phyloP scores from a whole-genome alignment of 92 coral and sea anemone species.

The Metridium senile region DNA sequence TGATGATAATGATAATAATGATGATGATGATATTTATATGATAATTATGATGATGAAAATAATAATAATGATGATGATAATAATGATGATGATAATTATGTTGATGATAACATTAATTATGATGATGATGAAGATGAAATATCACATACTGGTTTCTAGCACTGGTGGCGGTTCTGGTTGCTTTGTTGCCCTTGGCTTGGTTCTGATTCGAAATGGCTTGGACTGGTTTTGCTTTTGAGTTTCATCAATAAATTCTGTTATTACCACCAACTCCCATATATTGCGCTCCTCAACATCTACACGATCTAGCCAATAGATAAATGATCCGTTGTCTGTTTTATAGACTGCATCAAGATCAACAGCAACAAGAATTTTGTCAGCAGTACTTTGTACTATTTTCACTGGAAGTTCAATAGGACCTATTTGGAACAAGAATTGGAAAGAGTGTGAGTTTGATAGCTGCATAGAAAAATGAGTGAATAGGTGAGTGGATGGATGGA shows the following conservation, averaged over 20 bases:
- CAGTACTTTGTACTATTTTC: background rate
- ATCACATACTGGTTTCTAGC: no score
- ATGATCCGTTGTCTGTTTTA: conserved; percentile 62
- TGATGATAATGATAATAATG: no score
- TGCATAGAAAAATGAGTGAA: background rate
- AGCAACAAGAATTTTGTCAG: conserved; percentile 52
- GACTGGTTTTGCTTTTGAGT: conserved; percentile 39
- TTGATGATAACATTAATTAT: no score
- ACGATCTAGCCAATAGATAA: conserved; percentile 77
- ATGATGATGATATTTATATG: no score
- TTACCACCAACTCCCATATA: conserved; percentile 70
- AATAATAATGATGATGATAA: no score
- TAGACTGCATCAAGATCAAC: conserved; percentile 94
- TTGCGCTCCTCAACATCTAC: conserved; percentile 80
- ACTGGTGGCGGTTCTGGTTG: no score
- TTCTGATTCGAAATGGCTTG: conserved; percentile 80
- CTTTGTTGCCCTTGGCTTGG: conserved; percentile 66
- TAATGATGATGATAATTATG: no score
- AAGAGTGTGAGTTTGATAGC: background rate
- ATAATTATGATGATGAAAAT: no score
- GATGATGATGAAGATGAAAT: no score
- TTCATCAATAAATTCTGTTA: conserved; percentile 70
- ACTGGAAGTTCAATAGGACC: conserved; percentile 75
- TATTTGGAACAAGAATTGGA: no score
- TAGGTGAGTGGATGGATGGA: background rate